Base-by-base conservation (phyloP, 2,888 invertebrate genomes). In the Baccha elongata region DNA sequence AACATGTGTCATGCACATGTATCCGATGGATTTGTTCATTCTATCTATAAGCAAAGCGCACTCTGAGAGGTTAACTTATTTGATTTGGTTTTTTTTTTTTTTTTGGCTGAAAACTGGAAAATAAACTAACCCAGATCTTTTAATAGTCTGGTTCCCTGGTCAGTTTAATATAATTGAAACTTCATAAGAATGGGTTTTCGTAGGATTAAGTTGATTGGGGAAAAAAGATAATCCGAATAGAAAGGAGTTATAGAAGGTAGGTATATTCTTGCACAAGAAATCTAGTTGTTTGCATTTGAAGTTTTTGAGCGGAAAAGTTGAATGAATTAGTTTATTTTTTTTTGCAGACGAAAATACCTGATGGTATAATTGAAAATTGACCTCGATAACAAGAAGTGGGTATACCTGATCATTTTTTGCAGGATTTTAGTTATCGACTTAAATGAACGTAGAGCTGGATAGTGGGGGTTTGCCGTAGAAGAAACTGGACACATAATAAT, bases 1-100 rank as follows among this genome's bases (percentile, higher is more conserved):
- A 64, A 80, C 74, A 80, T 65, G 58, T 80, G 80, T 75, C 74
- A 53, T 74, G 60, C 74, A 80, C 69, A 80, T 80, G 68, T 74
- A 48, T 74, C 58, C 1, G 3, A 21, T 3, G 7, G 40, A 40
- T 46, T 32, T 50, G 19, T 21, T 15, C 23, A 23, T 58, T 23
- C 3, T 23, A 23, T 23, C 23, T 23, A 5, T 23, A 32, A 6
- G 29, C 52, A 37, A 40, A 58, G 35, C 10, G 19, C 46, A 68
- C 29, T 44, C 46, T 32, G 37, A 50, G 73, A 37, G 62, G 68
- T 60, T 69, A 74, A 52, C 13, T 69, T 52, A 40, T 73, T 58
- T 60, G 48, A 68, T 55, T 53, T 35, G 5, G 1, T n/a, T 13
- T 19, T 32, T 40, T 29, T 15, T 23, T 40, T 26, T 50, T 23